Evolutionary conservation across 2,797 vertebrate genomes (phyloP), one percentile per base, ranked within the genome.

Genomic region (Halcyon smyrnensis): DNA sequence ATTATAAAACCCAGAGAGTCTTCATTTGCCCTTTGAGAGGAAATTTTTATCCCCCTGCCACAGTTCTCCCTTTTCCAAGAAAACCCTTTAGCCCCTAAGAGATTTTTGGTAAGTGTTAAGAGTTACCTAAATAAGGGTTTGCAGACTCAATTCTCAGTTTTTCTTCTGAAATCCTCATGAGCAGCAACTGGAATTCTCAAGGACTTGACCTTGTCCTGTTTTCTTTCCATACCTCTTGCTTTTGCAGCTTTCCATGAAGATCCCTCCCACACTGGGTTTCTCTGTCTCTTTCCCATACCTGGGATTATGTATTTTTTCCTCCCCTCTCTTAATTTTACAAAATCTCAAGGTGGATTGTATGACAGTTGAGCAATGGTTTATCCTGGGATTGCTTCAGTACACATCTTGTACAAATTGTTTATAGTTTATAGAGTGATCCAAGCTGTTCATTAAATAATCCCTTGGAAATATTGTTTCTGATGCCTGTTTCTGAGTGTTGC

Each of bases 381-480:
- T 80, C n/a, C 41, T 50, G 53, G 57, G 15, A 48, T 89, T 91
- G 45, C 76, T 75, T 85, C 84, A 81, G 46, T 88, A 50, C 16
- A 54, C 75, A 83, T 14, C 30, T 89, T 78, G 73, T 95, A 87
- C 65, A 59, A 91, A 79, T 78, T 79, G 50, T 89, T 93, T 94
- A 48, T 37, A 1, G 0, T 77, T 83, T 87, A 65, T 51, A 54
- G 73, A 39, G 43, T 20, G 32, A 88, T 86, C 39, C 83, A 94
- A 94, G 43, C 39, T 21, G 57, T 89, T 84, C 64, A 51, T 75
- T 75, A 84, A 95, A 87, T 32, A 91, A 37, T 80, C 37, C 57
- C 30, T 92, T 93, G 87, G 73, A 88, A 93, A 59, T 84, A 53
- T 43, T 90, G 74, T 69, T 93, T 86, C 79, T 67, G 69, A 88